Base-by-base conservation (phyloP, 30 jellyfish, hydroid and myxozoan species). In the Hydractinia symbiolongicarpus region DNA sequence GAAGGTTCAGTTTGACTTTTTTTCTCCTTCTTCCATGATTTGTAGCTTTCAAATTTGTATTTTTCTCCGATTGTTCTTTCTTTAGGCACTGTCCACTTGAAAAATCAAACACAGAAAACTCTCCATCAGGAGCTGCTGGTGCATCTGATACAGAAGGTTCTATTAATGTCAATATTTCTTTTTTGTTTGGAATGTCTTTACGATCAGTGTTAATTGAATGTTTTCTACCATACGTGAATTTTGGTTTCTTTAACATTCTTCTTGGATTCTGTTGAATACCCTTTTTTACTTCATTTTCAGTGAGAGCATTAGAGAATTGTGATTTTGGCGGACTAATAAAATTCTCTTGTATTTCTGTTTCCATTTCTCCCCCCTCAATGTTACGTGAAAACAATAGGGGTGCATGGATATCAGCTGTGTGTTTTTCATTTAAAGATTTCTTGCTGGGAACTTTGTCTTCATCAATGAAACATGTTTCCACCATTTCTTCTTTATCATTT, bases 71-170 rank as follows among this genome's bases (percentile, higher is more conserved):
- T 30, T 30, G 44, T 30, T 30, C 44, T 30, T 30, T 30, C 44
- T 30, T 30, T 30, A 30, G 44, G 44, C 44, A 30, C 2, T 30
- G 44, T 30, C 44, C 83, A 50, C 66, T 58, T 74, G 67, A 44
- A 50, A 74, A 74, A 10, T 74, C 83, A 50, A 74, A 74, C 14
- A 74, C 54, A 5, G 83, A 74, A 50, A 49, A 74, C 69, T 66
- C 76, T 66, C 50, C 76, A 66, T 66, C 50, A 66, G 49, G 14
- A 13, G 21, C 4, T 66, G 1, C 1, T 13, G 49, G 76, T 66
- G 10, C 53, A 66, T 66, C 19, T 2, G n/a, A n/a, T 72, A 58
- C 73, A 19, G 81, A 19, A 72, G 56, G 61, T 19, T 19, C 53
- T 5, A 20, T 72, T 4, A n/a, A 4, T 5, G 51, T 50, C 7